Conservation (phyloP, 2,888 invertebrate genomes). For the Chrysolina americana region DNA sequence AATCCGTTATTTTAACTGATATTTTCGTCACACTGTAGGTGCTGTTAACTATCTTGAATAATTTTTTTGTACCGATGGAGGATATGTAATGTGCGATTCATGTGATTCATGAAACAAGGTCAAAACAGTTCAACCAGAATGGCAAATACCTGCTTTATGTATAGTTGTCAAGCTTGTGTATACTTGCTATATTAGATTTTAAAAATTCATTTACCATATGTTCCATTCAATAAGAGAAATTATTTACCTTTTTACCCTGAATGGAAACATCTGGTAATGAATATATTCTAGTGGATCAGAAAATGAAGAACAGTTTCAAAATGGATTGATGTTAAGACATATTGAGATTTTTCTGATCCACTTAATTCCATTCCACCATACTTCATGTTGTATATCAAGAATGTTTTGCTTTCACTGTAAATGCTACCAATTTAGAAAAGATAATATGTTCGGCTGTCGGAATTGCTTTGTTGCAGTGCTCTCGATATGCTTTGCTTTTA, state of each 20-base stretch:
- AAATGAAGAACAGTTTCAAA: too few relatives aligned
- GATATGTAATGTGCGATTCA: constrained; percentile 6
- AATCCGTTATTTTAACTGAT: too few relatives aligned
- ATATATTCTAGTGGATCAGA: neutral
- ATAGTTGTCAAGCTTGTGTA: neutral
- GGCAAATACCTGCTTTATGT: neutral
- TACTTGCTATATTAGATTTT: neutral
- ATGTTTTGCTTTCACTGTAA: neutral
- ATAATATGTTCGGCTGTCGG: neutral
- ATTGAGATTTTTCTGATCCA: neutral
- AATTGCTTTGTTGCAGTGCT: constrained; percentile 5
- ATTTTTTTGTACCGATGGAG: neutral
- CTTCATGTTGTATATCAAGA: neutral
- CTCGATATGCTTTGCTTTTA: neutral
- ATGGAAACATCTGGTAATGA: neutral
- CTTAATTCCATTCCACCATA: neutral
- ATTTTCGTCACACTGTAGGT: too few relatives aligned
- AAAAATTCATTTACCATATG: neutral
- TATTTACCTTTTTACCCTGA: too few relatives aligned
- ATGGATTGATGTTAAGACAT: neutral
- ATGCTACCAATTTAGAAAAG: neutral
- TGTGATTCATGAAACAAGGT: neutral
- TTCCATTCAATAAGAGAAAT: neutral
- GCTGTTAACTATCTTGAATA: too few relatives aligned
- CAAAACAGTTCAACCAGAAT: too few relatives aligned